phyloP scores from a whole-genome alignment of 37 sponge, comb jelly and placozoan genomes.

The Bolinopsis microptera region DNA sequence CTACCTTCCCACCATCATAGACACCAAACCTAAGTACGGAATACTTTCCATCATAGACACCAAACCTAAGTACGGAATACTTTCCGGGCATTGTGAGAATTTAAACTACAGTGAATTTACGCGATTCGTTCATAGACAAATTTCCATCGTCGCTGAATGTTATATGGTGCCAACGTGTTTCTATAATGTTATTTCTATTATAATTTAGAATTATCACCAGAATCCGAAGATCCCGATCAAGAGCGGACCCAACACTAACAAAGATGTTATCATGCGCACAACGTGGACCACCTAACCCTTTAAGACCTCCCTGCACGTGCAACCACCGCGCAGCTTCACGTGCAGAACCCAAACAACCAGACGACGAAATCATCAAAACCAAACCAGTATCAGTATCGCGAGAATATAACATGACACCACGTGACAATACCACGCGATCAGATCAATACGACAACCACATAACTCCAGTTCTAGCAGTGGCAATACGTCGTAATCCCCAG shows the following conservation, averaged over 20 bases:
- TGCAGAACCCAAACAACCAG: neutral
- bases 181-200: no score
- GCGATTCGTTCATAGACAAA: no score
- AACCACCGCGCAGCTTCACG: neutral
- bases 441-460: neutral
- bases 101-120: no score
- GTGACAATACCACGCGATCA: neutral
- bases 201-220: no score
- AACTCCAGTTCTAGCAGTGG: slow-evolving; percentile 60
- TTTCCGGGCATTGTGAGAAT: no score
- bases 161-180: no score
- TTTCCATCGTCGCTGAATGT: no score
- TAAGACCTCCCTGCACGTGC: neutral
- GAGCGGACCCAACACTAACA: neutral
- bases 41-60: no score
- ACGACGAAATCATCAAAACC: no score
- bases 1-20: slow-evolving; percentile 34
- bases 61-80: no score
- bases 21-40: slow-evolving; percentile 29
- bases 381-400: no score
- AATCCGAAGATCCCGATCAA: neutral
- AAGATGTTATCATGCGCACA: neutral
- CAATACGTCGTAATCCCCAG: slow-evolving; percentile 7
- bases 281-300: neutral
- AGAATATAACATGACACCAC: neutral